phyloP scores from a whole-genome alignment of 1,140 invertebrate species.

The Theocolax elegans region DNA sequence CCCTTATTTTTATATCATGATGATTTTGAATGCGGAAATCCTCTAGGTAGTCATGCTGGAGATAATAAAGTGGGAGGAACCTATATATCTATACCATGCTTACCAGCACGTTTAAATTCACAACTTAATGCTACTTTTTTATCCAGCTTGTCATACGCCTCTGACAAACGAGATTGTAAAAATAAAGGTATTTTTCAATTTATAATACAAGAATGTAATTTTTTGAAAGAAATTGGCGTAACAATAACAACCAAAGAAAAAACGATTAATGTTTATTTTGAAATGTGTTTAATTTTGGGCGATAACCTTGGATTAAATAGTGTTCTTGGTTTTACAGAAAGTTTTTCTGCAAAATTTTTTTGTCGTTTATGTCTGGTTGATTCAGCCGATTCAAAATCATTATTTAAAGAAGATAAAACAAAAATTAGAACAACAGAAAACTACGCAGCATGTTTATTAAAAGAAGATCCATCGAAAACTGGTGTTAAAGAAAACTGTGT shows the following conservation, averaged over 20 bases:
- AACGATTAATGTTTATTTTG: too few relatives aligned
- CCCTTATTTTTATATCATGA: neutral
- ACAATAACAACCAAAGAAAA: neutral
- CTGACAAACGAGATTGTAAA: neutral
- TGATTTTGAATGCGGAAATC: neutral
- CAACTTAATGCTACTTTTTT: neutral
- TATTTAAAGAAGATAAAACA: neutral
- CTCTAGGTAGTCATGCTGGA: neutral
- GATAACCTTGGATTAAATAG: too few relatives aligned
- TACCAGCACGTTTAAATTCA: neutral
- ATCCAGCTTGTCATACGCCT: neutral
- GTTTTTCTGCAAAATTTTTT: neutral
- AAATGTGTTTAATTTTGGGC: too few relatives aligned
- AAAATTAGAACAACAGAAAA: neutral
- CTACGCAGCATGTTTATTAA: neutral
- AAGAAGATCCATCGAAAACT: neutral
- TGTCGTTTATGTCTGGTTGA: too few relatives aligned
- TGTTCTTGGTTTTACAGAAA: neutral
- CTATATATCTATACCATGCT: neutral
- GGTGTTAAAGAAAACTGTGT: constrained; percentile 5
- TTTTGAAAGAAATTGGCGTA: neutral
- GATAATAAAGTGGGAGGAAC: neutral
- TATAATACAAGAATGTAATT: neutral
- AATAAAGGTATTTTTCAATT: neutral
- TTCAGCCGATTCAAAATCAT: too few relatives aligned